Conservation (phyloP, 2,888 invertebrate species). For the Melangyna quadrimaculata region DNA sequence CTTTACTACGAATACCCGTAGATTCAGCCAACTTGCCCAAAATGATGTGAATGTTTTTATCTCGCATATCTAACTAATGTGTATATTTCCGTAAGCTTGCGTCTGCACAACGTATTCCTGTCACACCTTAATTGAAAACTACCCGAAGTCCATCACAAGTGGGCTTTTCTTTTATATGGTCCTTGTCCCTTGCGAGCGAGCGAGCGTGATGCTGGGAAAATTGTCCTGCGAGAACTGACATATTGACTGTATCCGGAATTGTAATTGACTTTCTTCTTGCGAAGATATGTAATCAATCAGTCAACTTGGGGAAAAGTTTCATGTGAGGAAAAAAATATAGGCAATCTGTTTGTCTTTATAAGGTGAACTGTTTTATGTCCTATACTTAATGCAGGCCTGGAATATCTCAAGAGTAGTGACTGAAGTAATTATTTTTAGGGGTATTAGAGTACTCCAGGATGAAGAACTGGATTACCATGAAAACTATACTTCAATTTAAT, state of each 20-base stretch:
- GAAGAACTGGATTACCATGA: conserved; percentile 22
- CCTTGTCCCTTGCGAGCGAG: conserved; percentile 3
- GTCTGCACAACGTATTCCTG: conserved; percentile 67
- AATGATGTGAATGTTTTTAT: conserved; percentile 41
- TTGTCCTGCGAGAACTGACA: conserved; percentile 62
- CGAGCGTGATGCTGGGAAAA: conserved; percentile 23
- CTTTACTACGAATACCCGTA: neutral
- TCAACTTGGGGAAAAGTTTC: conserved; percentile 50
- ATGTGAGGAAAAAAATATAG: neutral
- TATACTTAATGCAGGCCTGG: conserved; percentile 37
- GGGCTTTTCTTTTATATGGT: conserved; percentile 33
- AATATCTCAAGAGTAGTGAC: conserved; percentile 45
- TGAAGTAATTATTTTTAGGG: conserved; percentile 59
- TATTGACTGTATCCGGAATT: conserved; percentile 70
- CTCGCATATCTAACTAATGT: conserved; percentile 54
- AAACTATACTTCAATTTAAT: neutral
- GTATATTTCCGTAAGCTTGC: conserved; percentile 55
- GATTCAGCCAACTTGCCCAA: conserved; percentile 8
- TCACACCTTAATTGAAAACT: conserved; percentile 72
- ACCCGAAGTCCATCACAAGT: conserved; percentile 58
- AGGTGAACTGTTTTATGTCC: conserved; percentile 65
- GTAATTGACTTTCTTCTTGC: conserved; percentile 70
- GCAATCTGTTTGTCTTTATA: conserved; percentile 8
- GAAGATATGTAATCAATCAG: conserved; percentile 70
- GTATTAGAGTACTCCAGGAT: conserved; percentile 43